These are phyloP conservation scores for Mimumesa dahlbomi DNA, from an alignment of 2,888 invertebrate genomes.

Conservation along the genomic window DNA sequence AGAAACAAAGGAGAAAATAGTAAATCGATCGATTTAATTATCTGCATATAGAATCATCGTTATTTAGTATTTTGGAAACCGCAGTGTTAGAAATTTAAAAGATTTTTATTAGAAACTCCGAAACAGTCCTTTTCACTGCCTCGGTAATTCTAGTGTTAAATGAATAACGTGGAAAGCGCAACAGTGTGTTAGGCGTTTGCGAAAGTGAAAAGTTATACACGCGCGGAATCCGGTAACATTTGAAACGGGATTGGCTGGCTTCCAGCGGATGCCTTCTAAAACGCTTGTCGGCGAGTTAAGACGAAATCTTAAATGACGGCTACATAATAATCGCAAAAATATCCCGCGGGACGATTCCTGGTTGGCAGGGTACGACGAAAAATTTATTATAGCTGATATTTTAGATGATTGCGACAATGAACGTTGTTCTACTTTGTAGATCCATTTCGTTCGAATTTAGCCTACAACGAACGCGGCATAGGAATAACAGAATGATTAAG, in stretches of 20 bases:
- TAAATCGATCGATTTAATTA: too few species aligned
- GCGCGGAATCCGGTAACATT: slow-evolving; percentile 1
- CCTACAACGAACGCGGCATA: background rate
- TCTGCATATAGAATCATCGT: too few species aligned
- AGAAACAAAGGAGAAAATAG: too few species aligned
- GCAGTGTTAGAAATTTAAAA: too few species aligned
- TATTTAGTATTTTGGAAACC: too few species aligned
- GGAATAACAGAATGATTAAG: slow-evolving; percentile 18
- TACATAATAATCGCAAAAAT: slow-evolving; percentile 49
- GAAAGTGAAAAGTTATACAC: too few species aligned
- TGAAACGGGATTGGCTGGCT: slow-evolving; percentile 24
- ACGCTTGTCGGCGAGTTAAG: slow-evolving; percentile 6
- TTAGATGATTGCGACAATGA: slow-evolving; percentile 1
- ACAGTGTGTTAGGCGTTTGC: too few species aligned
- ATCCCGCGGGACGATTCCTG: slow-evolving; percentile 28
- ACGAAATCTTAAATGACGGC: slow-evolving; percentile 25
- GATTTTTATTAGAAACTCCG: too few species aligned
- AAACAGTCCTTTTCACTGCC: too few species aligned
- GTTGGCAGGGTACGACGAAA: slow-evolving; percentile 1
- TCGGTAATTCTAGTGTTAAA: too few species aligned
- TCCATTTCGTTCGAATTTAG: background rate
- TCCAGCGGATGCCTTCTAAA: slow-evolving; percentile 28
- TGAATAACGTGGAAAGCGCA: too few species aligned
- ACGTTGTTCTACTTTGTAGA: slow-evolving; percentile 10
- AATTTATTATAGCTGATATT: slow-evolving; percentile 16